A percentile compares a stretch with the other conserved stretches of the same genome.
These are phyloP conservation scores for Andrena camellia DNA, from an alignment of 2,888 invertebrate species.

Conservation along the genomic window DNA sequence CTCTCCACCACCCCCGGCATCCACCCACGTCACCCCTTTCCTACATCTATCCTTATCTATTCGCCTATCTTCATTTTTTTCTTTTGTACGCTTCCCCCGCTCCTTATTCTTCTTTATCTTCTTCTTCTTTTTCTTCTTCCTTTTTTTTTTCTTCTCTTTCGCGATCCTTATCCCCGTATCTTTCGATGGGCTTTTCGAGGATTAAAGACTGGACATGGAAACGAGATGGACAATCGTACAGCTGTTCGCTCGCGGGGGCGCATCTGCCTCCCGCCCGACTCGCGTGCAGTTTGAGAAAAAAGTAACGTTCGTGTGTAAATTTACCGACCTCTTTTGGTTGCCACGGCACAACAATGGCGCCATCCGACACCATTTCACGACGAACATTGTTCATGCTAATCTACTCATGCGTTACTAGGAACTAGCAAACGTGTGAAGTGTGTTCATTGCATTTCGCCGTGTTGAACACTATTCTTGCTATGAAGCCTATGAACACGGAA, in stretches of 20 bases:
- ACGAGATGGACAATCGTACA: slow-evolving; percentile 78
- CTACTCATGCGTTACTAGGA: not conserved
- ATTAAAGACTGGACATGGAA: slow-evolving; percentile 70
- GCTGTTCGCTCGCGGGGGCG: slow-evolving; percentile 81
- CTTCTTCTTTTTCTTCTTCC: not conserved
- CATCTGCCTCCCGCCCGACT: slow-evolving; percentile 77
- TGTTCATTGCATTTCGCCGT: not conserved
- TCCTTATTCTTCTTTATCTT: slow-evolving; percentile 5
- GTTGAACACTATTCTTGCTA: not conserved
- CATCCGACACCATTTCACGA: slow-evolving; percentile 1
- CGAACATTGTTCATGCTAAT: slow-evolving; percentile 2
- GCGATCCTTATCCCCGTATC: slow-evolving; percentile 71
- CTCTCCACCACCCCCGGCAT: slow-evolving; percentile 13
- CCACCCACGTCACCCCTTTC: slow-evolving; percentile 44
- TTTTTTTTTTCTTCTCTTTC: slow-evolving; percentile 24
- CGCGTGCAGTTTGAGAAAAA: slow-evolving; percentile 58
- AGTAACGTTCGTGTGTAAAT: slow-evolving; percentile 50
- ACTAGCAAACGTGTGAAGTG: not conserved
- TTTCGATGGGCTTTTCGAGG: slow-evolving; percentile 69
- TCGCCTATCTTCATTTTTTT: slow-evolving; percentile 55
- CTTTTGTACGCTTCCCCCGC: slow-evolving; percentile 28
- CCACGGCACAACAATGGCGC: slow-evolving; percentile 1
- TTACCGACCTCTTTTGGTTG: slow-evolving; percentile 51
- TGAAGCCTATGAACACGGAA: not conserved
- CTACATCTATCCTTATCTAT: slow-evolving; percentile 59